Evolutionary conservation across 2,113 vertebrate genomes (phyloP).

Genomic region (Sciurus niger): DNA sequence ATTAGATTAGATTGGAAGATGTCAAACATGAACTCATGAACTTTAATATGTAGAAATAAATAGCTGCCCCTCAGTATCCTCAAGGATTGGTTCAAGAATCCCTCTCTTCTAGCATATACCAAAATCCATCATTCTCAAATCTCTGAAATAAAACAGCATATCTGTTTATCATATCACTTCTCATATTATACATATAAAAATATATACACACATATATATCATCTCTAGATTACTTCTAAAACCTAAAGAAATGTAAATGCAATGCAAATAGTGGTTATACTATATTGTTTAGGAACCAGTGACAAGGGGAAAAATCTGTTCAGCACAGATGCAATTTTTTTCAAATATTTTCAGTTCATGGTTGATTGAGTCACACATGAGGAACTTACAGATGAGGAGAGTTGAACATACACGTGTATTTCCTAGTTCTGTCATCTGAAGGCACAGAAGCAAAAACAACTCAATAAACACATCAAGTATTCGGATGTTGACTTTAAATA

Average conservation of each 20-base stretch:
- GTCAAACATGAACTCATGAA: not conserved
- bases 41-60: not conserved
- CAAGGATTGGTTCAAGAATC: not conserved
- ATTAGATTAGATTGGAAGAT: not conserved
- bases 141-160: not conserved
- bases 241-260: too few species aligned
- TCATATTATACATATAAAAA: not conserved
- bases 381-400: not conserved
- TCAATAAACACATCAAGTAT: not conserved
- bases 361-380: not conserved
- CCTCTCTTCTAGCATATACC: not conserved
- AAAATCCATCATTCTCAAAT: not conserved
- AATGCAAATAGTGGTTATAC: not conserved
- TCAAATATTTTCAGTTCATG: not conserved
- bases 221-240: not conserved
- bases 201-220: not conserved
- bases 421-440: slow-evolving; percentile 13
- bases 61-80: not conserved
- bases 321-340: not conserved
- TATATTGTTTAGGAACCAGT: not conserved
- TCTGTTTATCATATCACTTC: not conserved
- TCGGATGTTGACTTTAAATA: slow-evolving; percentile 57
- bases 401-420: not conserved
- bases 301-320: not conserved
- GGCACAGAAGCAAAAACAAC: not conserved